Evolutionary conservation across 2,888 invertebrate species (phyloP).

Genomic region (Ophion ventricosus): DNA sequence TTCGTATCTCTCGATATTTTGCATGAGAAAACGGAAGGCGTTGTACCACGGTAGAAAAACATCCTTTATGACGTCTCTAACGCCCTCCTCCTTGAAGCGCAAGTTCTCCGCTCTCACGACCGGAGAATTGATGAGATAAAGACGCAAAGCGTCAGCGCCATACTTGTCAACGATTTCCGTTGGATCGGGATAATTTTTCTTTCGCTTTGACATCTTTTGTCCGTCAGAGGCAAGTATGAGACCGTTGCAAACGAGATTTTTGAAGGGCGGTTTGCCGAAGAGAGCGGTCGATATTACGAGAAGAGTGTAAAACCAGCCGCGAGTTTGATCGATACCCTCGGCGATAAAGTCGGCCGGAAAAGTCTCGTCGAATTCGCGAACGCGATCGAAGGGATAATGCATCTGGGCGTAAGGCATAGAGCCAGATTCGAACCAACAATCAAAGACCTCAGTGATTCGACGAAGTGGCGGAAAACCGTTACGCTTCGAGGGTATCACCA

Average conservation of each 20-base stretch:
- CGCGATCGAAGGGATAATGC: constrained; percentile 98
- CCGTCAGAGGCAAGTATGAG: constrained; percentile 98
- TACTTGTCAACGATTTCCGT: constrained; percentile 94
- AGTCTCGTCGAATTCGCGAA: constrained; percentile 92
- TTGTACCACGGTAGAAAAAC: constrained; percentile 99
- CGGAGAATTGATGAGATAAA: constrained; percentile 99
- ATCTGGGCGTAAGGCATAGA: constrained; percentile 99
- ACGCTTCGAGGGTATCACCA: constrained; percentile 95
- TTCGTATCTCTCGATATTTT: constrained; percentile 94
- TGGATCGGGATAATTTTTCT: constrained; percentile 99
- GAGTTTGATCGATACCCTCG: constrained; percentile 99
- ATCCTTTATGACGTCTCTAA: constrained; percentile 97
- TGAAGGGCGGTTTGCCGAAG: constrained; percentile 98
- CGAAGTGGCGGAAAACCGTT: constrained; percentile 93
- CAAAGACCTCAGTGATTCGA: constrained; percentile 97
- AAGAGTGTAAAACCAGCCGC: constrained; percentile 99
- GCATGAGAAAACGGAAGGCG: constrained; percentile 95
- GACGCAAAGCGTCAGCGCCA: constrained; percentile 97
- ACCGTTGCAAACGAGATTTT: constrained; percentile 98
- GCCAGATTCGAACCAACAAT: constrained; percentile 99
- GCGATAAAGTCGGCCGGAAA: constrained; percentile 99
- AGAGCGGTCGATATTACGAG: constrained; percentile 97
- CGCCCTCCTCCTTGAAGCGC: constrained; percentile 98
- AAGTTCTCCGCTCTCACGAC: constrained; percentile 98
- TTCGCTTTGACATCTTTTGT: constrained; percentile 99